A percentile compares a stretch with the other conserved stretches of the same genome.
Conservation (phyloP, 2,113 vertebrate species). For the Carassius auratus region DNA sequence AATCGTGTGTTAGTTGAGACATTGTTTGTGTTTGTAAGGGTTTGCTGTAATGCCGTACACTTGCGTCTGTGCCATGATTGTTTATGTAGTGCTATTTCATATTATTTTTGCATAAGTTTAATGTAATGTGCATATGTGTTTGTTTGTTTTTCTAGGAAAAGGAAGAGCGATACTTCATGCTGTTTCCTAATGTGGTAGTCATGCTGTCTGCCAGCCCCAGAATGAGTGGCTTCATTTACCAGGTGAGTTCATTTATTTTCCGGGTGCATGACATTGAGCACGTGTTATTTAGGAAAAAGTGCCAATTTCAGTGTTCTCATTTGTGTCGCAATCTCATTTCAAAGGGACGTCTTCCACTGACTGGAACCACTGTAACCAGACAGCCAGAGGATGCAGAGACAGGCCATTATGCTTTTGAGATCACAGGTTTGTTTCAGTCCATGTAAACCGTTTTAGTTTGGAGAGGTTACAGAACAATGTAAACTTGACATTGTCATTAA, state of each 20-base stretch:
- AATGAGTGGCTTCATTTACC: conserved; percentile 98
- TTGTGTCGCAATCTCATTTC: neutral
- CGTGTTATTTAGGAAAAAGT: neutral
- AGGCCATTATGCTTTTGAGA: conserved; percentile 87
- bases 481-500: neutral
- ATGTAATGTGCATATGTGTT: neutral
- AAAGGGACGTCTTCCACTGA: conserved; percentile 85
- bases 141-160: conserved; percentile 80
- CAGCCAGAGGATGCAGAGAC: conserved; percentile 84
- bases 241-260: conserved; percentile 74
- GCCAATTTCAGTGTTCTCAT: neutral
- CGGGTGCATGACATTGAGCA: neutral
- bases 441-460: neutral
- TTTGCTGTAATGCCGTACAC: neutral
- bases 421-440: conserved; percentile 82
- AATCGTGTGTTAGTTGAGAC: conserved; percentile 20
- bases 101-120: neutral
- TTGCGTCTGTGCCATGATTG: conserved; percentile 10
- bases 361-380: conserved; percentile 85
- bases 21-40: conserved; percentile 38
- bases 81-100: neutral
- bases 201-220: conserved; percentile 94
- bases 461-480: neutral
- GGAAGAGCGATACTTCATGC: conserved; percentile 92
- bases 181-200: conserved; percentile 87